Conservation (phyloP, 2,888 invertebrate genomes). For the Drosophila prostipennis region DNA sequence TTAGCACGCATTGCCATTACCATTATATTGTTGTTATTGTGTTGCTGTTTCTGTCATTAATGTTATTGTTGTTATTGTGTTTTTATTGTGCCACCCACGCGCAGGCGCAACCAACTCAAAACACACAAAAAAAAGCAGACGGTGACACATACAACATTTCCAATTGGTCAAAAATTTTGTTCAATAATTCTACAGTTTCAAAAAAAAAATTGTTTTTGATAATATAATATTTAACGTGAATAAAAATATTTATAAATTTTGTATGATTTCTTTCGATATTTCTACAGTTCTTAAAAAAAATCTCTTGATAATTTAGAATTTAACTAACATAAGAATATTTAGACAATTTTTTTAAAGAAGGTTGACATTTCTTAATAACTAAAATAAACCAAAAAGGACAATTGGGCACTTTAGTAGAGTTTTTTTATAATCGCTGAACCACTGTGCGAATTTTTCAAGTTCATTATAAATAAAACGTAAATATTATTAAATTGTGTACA, state of each 20-base stretch:
- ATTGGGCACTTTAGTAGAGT: no score
- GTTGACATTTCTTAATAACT: no score
- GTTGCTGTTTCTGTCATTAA: not conserved
- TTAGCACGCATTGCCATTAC: constrained; percentile 73
- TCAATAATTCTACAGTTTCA: not conserved
- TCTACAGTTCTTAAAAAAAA: no score
- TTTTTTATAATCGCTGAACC: constrained; percentile 8
- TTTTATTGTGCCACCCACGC: constrained; percentile 48
- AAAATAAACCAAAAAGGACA: no score
- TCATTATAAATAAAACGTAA: constrained; percentile 79
- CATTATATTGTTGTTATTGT: not conserved
- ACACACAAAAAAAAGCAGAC: not conserved
- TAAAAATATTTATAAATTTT: no score
- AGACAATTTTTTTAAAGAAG: no score
- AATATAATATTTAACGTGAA: no score
- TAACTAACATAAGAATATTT: no score
- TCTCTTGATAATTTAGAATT: no score
- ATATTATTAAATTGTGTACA: constrained; percentile 76
- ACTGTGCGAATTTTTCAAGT: constrained; percentile 64
- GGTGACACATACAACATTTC: not conserved
- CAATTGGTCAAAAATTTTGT: not conserved
- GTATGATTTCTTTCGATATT: no score
- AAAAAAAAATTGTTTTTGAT: no score
- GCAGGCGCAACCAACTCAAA: constrained; percentile 20
- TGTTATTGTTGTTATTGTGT: constrained; percentile 45